Percentiles rank a stretch among this genome's conserved stretches.
phyloP scores from a whole-genome alignment of 2,888 invertebrate species.

The Drosophila cognata region DNA sequence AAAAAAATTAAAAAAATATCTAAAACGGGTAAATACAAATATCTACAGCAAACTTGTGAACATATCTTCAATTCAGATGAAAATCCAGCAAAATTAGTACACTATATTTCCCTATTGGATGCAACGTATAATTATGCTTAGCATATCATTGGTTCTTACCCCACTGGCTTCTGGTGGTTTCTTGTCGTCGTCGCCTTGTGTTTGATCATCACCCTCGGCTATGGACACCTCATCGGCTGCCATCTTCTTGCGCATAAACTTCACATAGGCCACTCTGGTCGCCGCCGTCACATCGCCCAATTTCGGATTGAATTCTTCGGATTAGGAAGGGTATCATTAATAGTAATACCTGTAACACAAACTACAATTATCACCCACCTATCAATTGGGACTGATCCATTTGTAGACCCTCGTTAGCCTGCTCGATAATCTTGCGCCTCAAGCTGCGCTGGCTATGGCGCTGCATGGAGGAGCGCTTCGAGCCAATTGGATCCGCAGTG shows the following conservation, averaged over 20 bases:
- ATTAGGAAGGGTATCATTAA: not conserved
- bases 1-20: too few species aligned
- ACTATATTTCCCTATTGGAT: not conserved
- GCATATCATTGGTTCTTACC: conserved; percentile 36
- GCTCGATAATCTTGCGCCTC: conserved; percentile 89
- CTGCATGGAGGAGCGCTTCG: conserved; percentile 88
- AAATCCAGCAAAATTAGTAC: not conserved
- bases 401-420: conserved; percentile 88
- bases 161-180: conserved; percentile 48
- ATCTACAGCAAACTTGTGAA: not conserved
- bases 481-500: conserved; percentile 91
- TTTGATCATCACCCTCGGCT: conserved; percentile 38
- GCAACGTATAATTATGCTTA: not conserved
- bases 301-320: conserved; percentile 91
- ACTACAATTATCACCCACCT: conserved; percentile 84
- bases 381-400: conserved; percentile 91
- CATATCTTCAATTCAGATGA: not conserved
- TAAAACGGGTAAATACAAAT: too few species aligned
- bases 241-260: conserved; percentile 92
- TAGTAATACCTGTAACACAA: too few species aligned
- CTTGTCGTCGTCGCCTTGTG: conserved; percentile 41
- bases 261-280: conserved; percentile 93
- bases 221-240: conserved; percentile 85
- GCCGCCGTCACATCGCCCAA: conserved; percentile 90
- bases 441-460: conserved; percentile 90